Conservation (phyloP, 2,888 invertebrate species). For the Gymnocheta viridis region DNA sequence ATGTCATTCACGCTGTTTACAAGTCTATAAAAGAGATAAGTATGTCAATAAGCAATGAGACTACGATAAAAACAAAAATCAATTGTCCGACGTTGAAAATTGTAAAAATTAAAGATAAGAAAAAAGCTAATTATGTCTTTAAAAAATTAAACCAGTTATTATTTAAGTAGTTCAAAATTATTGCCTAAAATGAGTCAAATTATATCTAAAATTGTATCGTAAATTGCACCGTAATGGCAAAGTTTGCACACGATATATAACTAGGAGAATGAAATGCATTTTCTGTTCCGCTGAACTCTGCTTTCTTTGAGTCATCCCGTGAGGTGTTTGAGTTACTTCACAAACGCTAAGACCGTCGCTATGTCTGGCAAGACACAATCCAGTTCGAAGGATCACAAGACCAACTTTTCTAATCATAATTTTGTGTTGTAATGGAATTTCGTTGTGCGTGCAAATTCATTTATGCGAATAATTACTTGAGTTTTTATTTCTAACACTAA, state of each 20-base stretch:
- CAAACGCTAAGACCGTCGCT: too few species aligned
- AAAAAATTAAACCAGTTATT: not conserved
- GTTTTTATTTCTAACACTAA: too few species aligned
- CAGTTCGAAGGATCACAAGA: too few species aligned
- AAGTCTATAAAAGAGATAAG: not conserved
- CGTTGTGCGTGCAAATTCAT: too few species aligned
- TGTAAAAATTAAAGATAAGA: not conserved
- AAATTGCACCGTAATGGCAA: not conserved
- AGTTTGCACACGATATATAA: not conserved
- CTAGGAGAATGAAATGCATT: too few species aligned
- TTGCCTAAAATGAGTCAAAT: not conserved
- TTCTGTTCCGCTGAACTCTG: too few species aligned
- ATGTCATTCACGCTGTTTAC: not conserved
- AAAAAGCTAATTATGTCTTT: not conserved
- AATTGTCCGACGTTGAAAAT: not conserved
- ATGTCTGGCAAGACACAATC: not conserved
- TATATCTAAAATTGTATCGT: not conserved
- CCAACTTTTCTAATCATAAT: too few species aligned
- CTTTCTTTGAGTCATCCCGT: too few species aligned
- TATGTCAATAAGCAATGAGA: not conserved
- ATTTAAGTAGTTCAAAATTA: not conserved
- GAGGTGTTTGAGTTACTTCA: too few species aligned
- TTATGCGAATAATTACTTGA: too few species aligned
- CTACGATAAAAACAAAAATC: not conserved
- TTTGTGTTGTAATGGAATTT: too few species aligned